Percentiles rank a stretch among this genome's conserved stretches.
These are phyloP conservation scores for Drosophila limbata DNA, from an alignment of 2,888 invertebrate species.

Conservation along the genomic window DNA sequence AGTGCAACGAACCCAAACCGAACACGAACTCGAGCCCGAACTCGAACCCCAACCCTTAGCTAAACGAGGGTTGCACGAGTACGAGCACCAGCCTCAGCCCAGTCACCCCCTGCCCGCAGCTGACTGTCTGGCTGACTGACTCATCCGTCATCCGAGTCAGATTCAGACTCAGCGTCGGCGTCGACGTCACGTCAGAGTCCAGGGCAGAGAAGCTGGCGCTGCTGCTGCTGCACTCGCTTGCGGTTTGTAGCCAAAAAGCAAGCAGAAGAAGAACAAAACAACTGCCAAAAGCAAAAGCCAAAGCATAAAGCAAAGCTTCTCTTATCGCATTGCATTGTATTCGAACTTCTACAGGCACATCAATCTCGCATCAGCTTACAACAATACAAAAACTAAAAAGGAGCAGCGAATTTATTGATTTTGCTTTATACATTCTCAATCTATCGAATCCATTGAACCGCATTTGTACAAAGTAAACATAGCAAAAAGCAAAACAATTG, in stretches of 20 bases:
- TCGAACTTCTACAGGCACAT: constrained; percentile 14
- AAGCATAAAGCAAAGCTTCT: constrained; percentile 24
- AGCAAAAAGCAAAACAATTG: constrained; percentile 26
- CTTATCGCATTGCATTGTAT: constrained; percentile 13
- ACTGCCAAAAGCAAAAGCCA: constrained; percentile 18
- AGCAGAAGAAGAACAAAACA: constrained; percentile 7
- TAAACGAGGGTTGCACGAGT: constrained; percentile 46
- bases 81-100: constrained; percentile 30
- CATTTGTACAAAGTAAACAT: constrained; percentile 40
- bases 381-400: constrained; percentile 7
- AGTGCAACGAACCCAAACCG: constrained; percentile 69
- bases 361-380: constrained; percentile 26
- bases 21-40: constrained; percentile 4
- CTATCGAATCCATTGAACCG: constrained; percentile 41
- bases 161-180: background rate
- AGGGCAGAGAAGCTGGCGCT: constrained; percentile 50
- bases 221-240: constrained; percentile 9
- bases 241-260: constrained; percentile 46
- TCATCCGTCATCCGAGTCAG: constrained; percentile 32
- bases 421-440: constrained; percentile 41
- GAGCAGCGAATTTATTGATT: constrained; percentile 52
- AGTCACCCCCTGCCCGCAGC: constrained; percentile 35
- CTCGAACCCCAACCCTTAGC: constrained; percentile 31
- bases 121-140: constrained; percentile 55
- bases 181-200: constrained; percentile 14